Percentiles rank a stretch among this genome's conserved stretches.
Evolutionary conservation across 2,888 invertebrate genomes (phyloP).

Genomic region (Latheticus oryzae): DNA sequence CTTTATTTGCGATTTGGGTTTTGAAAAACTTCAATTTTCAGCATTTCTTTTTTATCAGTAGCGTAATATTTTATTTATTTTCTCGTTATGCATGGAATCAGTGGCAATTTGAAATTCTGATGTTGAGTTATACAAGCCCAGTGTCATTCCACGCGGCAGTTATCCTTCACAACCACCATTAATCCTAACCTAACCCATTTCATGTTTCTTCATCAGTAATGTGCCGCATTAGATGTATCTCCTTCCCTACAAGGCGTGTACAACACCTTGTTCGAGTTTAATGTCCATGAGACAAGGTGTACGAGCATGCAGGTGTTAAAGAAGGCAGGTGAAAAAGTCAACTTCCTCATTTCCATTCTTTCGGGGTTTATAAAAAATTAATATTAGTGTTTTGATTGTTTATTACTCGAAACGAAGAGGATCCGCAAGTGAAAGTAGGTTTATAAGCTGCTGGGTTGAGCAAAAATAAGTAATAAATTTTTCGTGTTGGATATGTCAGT

Average conservation of each 20-base stretch:
- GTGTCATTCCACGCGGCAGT: constrained; percentile 9
- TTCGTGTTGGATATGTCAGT: neutral
- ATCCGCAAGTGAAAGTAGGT: constrained; percentile 32
- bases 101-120: constrained; percentile 21
- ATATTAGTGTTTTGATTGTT: neutral
- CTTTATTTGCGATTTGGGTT: too few species aligned
- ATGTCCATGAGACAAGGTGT: constrained; percentile 23
- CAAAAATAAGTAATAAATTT: constrained; percentile 17
- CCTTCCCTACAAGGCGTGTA: constrained; percentile 21
- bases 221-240: constrained; percentile 12
- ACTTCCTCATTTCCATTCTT: constrained; percentile 24
- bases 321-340: constrained; percentile 29
- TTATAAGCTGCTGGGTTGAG: constrained; percentile 27
- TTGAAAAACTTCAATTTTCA: too few species aligned
- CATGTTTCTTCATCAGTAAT: constrained; percentile 3
- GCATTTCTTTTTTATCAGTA: neutral
- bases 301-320: constrained; percentile 25
- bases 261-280: constrained; percentile 10
- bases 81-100: constrained; percentile 6
- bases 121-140: constrained; percentile 18
- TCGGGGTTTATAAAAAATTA: constrained; percentile 23
- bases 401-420: neutral
- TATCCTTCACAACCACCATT: constrained; percentile 17
- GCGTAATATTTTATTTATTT: neutral
- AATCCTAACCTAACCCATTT: constrained; percentile 22